Base-by-base conservation (phyloP, 2,888 invertebrate species). In the Drosophila stalkeri region DNA sequence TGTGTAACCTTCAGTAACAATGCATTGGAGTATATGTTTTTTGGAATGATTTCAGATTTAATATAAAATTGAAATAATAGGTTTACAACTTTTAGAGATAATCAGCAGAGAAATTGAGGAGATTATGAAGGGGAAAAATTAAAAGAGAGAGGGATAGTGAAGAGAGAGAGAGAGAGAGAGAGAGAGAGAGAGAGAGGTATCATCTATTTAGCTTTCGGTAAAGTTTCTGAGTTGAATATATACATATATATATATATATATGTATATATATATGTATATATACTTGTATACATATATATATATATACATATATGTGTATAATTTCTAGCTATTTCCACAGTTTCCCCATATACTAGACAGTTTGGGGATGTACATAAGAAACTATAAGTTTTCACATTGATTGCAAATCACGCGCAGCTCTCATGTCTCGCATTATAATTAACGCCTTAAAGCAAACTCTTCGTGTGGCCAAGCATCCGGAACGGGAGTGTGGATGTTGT, bases 341-440 rank as follows among this genome's bases (percentile, higher is more conserved):
- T 27, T 27, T 4, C 27, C 27, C 27, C 27, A 27, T 6, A 27
- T 6, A 27, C 27, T 27, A 6, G 5, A 6, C 0, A 27, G 27
- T 27, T 27, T 27, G 27, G 27, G 27, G 5, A 1, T 16, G 3
- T 14, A 20, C 3, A 37, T 23, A 27, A 8, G 47, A 33, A 31
- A 59, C 65, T 18, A 52, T 75, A 83, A 79, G 72, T 70, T 64
- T 60, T 11, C 44, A 16, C 23, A 47, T 60, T 59, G 66, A 75
- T 79, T 64, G 79, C 64, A 61, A 77, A 72, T 67, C 84, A 84
- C 83, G 80, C 70, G 59, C 69, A 16, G 56, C 41, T 72, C 74
- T 76, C 86, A 86, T 86, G 81, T 69, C 76, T 80, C 61, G 81
- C 79, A 81, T 80, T 74, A 75, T 77, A 86, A 84, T 84, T 79